These are phyloP conservation scores for Lasioglossum lativentre DNA, from an alignment of 2,888 invertebrate species.

Conservation along the genomic window DNA sequence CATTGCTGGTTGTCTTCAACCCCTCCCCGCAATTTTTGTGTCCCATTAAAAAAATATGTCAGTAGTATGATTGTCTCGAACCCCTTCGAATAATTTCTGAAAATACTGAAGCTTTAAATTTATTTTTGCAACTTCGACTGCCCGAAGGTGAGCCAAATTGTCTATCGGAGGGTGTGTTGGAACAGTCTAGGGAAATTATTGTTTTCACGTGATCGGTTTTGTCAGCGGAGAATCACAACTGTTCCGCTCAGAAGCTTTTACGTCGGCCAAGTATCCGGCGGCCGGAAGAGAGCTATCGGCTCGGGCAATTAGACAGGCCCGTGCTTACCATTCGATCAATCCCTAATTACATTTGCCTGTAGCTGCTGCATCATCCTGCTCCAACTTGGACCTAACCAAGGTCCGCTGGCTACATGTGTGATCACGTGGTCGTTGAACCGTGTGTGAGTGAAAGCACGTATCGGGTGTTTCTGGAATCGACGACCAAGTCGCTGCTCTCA, in stretches of 20 bases:
- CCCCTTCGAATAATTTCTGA: too few species aligned
- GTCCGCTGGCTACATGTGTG: conserved; percentile 34
- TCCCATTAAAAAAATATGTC: too few species aligned
- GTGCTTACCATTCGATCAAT: conserved; percentile 77
- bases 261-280: conserved; percentile 55
- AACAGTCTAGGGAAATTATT: neutral
- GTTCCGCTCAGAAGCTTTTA: conserved; percentile 39
- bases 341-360: conserved; percentile 81
- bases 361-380: conserved; percentile 71
- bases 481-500: neutral
- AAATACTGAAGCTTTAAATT: too few species aligned
- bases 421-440: neutral
- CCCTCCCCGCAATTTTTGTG: too few species aligned
- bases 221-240: neutral
- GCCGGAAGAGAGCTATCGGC: conserved; percentile 67
- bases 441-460: neutral
- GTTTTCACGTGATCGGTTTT: neutral
- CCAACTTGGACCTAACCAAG: conserved; percentile 19
- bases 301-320: conserved; percentile 72
- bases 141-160: too few species aligned
- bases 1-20: too few species aligned
- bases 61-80: too few species aligned
- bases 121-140: too few species aligned
- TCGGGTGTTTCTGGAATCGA: neutral
- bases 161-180: too few species aligned